Percentiles rank a stretch among this genome's conserved stretches.
Conservation (phyloP, 2,888 invertebrate genomes). For the Tachina fera region DNA sequence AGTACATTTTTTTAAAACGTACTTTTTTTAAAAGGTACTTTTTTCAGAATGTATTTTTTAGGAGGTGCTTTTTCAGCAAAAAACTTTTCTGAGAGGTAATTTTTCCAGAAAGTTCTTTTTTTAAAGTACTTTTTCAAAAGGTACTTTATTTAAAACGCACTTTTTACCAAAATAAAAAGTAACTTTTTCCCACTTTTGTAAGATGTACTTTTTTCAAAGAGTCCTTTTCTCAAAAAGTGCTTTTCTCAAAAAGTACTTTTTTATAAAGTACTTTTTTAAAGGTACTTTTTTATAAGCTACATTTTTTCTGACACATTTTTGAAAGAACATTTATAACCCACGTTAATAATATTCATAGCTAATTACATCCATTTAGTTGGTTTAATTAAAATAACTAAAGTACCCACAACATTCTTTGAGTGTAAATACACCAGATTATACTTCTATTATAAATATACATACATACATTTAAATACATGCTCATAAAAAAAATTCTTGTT, state of each 20-base stretch:
- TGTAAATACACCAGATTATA: conserved; percentile 44
- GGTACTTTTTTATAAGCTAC: too few species aligned
- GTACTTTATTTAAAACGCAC: background rate
- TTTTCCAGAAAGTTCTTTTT: background rate
- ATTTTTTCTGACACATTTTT: too few species aligned
- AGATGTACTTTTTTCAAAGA: background rate
- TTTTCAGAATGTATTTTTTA: background rate
- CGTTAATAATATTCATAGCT: too few species aligned
- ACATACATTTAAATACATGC: conserved; percentile 25
- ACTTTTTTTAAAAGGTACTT: background rate
- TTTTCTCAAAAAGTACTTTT: background rate
- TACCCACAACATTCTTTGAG: conserved; percentile 3
- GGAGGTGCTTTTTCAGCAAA: rapidly evolving
- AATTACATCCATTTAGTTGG: too few species aligned
- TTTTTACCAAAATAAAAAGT: too few species aligned
- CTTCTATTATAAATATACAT: conserved; percentile 30
- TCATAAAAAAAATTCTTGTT: conserved; percentile 46
- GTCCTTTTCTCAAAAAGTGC: background rate
- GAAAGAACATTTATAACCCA: too few species aligned
- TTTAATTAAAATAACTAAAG: background rate
- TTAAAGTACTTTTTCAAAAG: background rate
- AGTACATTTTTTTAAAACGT: too few species aligned
- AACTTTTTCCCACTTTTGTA: background rate
- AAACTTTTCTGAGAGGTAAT: too few species aligned
- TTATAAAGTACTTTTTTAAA: too few species aligned